Evolutionary conservation across 2,113 vertebrate species (phyloP), one percentile per base, ranked within the genome.

Genomic region (Xenus cinereus): DNA sequence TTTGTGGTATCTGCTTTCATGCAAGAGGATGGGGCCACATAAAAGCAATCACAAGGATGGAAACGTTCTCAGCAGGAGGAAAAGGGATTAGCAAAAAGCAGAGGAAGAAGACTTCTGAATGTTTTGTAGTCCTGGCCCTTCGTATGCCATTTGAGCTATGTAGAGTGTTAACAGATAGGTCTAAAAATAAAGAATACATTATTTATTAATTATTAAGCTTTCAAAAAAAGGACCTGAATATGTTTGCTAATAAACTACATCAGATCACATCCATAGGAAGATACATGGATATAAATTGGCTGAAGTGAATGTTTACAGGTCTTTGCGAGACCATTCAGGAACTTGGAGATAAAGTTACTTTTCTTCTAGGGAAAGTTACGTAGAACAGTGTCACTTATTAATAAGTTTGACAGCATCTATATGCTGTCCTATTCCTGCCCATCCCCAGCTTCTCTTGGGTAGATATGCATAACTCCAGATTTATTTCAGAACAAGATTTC

Each of bases 31-130:
- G 84, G 26, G 56, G 28, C 73, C 74, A 93, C 67, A 71, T 85
- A 48, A 96, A 96, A 90, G 89, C 60, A 96, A 94, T 93, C 74
- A 92, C 63, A 80, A 90, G 82, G 67, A 73, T 76, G 78, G 84
- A 83, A 94, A 87, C 93, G 71, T 80, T 91, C 90, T 79, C 92
- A 94, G 93, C 90, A 69, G 89, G 95, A 84, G 59, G 54, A 88
- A 94, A 82, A 73, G 14, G 51, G 57, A 54, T 92, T 88, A 88
- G 85, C 57, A 93, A 92, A 94, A 95, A 85, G 57, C 39, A 88
- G 54, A 89, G 50, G 50, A 89, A 62, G 43, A 59, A 62, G 51
- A 39, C 12, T 93, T 85, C 39, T 0, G 2, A 79, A 56, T 73
- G 23, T 92, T 96, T 90, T 89, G 71, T 90, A 83, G 75, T 88